Conservation (phyloP, 2,797 vertebrate genomes). For the Craterocephalus amniculus region DNA sequence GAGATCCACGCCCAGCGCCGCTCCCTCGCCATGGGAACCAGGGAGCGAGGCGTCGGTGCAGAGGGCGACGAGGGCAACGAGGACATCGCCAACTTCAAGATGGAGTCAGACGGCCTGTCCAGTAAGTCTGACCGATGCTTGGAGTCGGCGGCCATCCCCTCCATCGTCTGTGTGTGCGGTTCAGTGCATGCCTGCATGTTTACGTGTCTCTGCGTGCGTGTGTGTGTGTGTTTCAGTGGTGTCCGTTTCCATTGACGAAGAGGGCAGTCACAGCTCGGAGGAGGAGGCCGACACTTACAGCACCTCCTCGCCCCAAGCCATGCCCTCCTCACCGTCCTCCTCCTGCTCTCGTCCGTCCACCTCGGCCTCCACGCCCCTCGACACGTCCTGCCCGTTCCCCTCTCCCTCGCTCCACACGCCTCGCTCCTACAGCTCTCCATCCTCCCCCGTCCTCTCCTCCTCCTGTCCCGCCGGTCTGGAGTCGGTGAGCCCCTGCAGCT, state of each 20-base stretch:
- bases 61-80: conserved; percentile 86
- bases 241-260: conserved; percentile 93
- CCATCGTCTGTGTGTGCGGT: not conserved
- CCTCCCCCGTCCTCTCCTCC: conserved; percentile 67
- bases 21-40: conserved; percentile 89
- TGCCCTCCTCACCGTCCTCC: conserved; percentile 64
- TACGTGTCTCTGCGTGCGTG: conserved; percentile 31
- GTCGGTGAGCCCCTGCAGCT: conserved; percentile 77
- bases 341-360: conserved; percentile 46
- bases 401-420: conserved; percentile 45
- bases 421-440: conserved; percentile 58
- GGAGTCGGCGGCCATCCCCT: not conserved
- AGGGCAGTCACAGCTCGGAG: conserved; percentile 87
- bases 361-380: conserved; percentile 70
- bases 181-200: conserved; percentile 69
- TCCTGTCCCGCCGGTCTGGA: conserved; percentile 82
- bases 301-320: conserved; percentile 77
- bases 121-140: conserved; percentile 81
- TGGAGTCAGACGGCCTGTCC: conserved; percentile 89
- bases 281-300: conserved; percentile 87
- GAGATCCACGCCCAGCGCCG: conserved; percentile 95
- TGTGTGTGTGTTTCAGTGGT: conserved; percentile 85
- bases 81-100: conserved; percentile 84
- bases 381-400: conserved; percentile 66
- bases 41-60: conserved; percentile 91